These are phyloP conservation scores for Barypeithes pellucidus DNA, from an alignment of 2,888 invertebrate species.

Conservation along the genomic window DNA sequence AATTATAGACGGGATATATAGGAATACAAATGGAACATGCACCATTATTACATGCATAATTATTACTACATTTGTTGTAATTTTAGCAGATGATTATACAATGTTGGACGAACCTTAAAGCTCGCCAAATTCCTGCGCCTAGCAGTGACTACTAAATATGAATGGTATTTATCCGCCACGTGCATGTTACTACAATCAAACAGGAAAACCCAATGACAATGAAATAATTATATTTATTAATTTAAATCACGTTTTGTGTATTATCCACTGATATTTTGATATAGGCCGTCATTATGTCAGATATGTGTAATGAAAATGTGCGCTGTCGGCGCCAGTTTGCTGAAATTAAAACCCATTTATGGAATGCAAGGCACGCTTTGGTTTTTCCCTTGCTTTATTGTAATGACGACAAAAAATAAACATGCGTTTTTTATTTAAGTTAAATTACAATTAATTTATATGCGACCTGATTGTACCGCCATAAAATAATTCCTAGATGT, in stretches of 20 bases:
- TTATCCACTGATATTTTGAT: constrained; percentile 10
- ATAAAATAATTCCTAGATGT: neutral
- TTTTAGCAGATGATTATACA: no score
- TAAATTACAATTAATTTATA: constrained; percentile 3
- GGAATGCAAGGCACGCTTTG: constrained; percentile 17
- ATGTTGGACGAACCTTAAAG: no score
- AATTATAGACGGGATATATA: no score
- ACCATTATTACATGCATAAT: no score
- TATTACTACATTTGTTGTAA: no score
- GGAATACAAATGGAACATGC: no score
- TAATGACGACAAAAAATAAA: neutral
- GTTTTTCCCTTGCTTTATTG: constrained; percentile 27
- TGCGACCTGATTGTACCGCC: neutral
- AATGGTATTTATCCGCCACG: neutral
- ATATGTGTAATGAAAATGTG: constrained; percentile 1
- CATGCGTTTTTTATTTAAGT: neutral
- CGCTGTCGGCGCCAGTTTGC: neutral
- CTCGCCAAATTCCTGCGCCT: neutral
- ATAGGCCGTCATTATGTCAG: constrained; percentile 15
- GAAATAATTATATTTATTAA: constrained; percentile 5
- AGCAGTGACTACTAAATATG: neutral
- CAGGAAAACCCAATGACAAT: constrained; percentile 18
- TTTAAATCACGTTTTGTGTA: constrained; percentile 8
- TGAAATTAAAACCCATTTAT: constrained; percentile 20
- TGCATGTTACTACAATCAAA: neutral